Evolutionary conservation across 2,113 vertebrate genomes (phyloP).

Genomic region (Equus przewalskii): DNA sequence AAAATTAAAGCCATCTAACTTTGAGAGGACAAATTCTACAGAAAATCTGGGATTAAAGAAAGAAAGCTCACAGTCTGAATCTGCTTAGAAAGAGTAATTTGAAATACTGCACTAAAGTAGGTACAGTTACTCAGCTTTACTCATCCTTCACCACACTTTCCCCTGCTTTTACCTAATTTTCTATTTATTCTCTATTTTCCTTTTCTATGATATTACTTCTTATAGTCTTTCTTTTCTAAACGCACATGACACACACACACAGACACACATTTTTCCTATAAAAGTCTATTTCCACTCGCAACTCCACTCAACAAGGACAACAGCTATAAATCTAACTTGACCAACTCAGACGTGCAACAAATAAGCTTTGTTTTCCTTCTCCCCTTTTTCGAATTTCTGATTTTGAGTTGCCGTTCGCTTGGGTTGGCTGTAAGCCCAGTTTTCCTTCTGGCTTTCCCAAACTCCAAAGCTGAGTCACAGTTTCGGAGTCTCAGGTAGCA

Average conservation of each 20-base stretch:
- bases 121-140: background rate
- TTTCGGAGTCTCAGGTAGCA: background rate
- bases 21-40: background rate
- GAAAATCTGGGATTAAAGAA: constrained; percentile 15
- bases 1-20: background rate
- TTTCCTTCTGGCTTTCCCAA: background rate
- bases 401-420: background rate
- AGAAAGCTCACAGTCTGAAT: constrained; percentile 30
- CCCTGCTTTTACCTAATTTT: background rate
- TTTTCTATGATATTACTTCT: background rate
- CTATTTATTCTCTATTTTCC: background rate
- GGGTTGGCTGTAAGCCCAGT: background rate
- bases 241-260: background rate
- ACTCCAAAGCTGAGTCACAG: background rate
- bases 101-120: background rate
- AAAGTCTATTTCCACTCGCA: background rate
- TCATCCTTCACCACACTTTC: background rate
- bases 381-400: background rate
- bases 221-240: background rate
- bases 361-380: background rate
- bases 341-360: background rate
- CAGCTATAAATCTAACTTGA: background rate
- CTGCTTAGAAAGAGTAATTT: constrained; percentile 35
- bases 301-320: background rate
- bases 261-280: background rate